Evolutionary conservation across 1,140 invertebrate species (phyloP).

Genomic region (Drosophila ohnishii): DNA sequence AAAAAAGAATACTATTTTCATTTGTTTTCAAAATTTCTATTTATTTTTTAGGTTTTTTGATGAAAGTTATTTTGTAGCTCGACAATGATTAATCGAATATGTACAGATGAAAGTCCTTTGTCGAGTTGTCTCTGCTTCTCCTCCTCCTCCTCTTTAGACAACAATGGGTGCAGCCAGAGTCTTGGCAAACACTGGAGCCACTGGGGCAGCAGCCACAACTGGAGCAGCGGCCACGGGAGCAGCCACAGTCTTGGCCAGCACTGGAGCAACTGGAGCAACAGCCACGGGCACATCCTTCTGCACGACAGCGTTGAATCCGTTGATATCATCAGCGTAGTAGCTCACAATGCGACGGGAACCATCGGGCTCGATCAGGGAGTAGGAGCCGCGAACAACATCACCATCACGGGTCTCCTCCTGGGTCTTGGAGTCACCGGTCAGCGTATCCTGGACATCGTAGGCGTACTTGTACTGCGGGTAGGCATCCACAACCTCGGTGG

Average conservation of each 20-base stretch:
- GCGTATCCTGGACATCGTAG: conserved; percentile 84
- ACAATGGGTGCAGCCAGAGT: conserved; percentile 69
- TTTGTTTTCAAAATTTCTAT: conserved; percentile 52
- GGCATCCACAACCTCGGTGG: conserved; percentile 83
- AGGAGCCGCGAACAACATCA: conserved; percentile 85
- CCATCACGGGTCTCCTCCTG: conserved; percentile 85
- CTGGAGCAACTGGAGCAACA: conserved; percentile 68
- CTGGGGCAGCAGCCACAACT: conserved; percentile 42
- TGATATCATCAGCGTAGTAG: conserved; percentile 85
- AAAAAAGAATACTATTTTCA: neutral
- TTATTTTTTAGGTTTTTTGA: conserved; percentile 63
- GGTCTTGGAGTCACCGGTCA: conserved; percentile 85
- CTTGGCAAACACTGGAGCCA: conserved; percentile 65
- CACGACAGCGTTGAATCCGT: conserved; percentile 86
- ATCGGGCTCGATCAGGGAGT: conserved; percentile 85
- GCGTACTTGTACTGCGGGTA: conserved; percentile 85
- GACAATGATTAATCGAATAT: conserved; percentile 82
- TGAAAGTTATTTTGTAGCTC: conserved; percentile 75
- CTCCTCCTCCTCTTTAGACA: conserved; percentile 43
- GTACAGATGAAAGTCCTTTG: conserved; percentile 81
- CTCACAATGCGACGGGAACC: conserved; percentile 85
- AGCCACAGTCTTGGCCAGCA: conserved; percentile 67
- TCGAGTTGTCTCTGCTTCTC: conserved; percentile 45
- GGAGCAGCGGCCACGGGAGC: conserved; percentile 53
- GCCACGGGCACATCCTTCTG: conserved; percentile 84